Base-by-base conservation (phyloP, 2,797 vertebrate genomes). In the Pempheris klunzingeri region DNA sequence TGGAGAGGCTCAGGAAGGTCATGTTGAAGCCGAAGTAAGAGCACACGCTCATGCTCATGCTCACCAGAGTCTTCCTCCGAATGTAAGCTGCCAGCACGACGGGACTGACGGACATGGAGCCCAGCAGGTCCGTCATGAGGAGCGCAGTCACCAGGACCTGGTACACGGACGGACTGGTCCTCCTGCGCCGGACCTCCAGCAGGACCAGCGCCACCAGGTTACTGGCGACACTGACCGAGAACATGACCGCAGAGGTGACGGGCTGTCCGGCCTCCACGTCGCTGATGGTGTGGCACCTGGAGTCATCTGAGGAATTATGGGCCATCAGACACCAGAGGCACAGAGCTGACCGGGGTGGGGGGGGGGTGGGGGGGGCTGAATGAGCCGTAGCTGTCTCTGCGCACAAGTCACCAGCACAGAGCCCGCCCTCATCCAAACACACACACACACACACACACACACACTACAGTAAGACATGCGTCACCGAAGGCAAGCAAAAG, bases 1-100 rank as follows among this genome's bases (percentile, higher is more conserved):
- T 97, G 84, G 93, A 93, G 78, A 97, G 82, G 76, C 95, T 94
- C 54, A 97, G 95, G 91, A 97, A 96, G 30, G 96, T 96, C 95
- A 97, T 96, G 83, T 93, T 70, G 70, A 96, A 96, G 63, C 94
- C 95, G 70, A 97, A 97, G 90, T 96, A 95, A 30, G 17, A 17
- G 88, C 96, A 92, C 28, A 86, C 18, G 0, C 17, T 43, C 3
- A 6, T 3, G 17, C 38, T 60, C 90, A 97, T 86, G 0, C 71
- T 81, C 13, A 43, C 30, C 60, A 97, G 74, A 0, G 94, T 94
- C 50, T 17, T 63, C 61, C 95, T 91, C 43, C 2, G 85, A 7
- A 93, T 75, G 17, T 97, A 97, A 2, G 97, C 93, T 0, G 86
- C 87, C 55, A 97, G 73, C 52, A 97, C 96, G 22, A 96, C 78